A percentile compares a stretch with the other conserved stretches of the same genome.
Evolutionary conservation across 2,888 invertebrate species (phyloP).

Genomic region (Drosophila buzzatii): DNA sequence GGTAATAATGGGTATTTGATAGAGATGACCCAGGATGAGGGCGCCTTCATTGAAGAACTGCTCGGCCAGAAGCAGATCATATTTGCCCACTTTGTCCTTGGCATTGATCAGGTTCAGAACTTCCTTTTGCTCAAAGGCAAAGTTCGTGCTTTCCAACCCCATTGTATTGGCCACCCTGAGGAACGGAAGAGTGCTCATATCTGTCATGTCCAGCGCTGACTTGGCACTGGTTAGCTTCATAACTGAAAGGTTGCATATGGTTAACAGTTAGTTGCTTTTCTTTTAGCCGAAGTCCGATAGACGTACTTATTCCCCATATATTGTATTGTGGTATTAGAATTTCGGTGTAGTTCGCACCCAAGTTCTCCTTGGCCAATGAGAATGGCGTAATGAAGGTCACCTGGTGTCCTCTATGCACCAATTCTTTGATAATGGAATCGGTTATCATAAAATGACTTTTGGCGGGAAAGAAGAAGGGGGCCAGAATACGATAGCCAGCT

Average conservation of each 20-base stretch:
- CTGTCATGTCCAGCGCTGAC: constrained; percentile 66
- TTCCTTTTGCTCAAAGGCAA: constrained; percentile 73
- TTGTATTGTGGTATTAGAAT: constrained; percentile 70
- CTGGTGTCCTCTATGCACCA: constrained; percentile 85
- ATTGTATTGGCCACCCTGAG: constrained; percentile 52
- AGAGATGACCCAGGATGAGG: constrained; percentile 82
- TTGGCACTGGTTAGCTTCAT: constrained; percentile 38
- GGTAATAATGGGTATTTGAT: constrained; percentile 83
- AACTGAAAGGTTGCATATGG: constrained; percentile 44
- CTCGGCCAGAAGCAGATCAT: constrained; percentile 84
- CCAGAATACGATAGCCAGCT: constrained; percentile 83
- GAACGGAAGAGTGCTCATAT: constrained; percentile 33
- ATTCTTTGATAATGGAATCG: constrained; percentile 83
- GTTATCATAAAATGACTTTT: constrained; percentile 86
- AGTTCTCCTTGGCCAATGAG: constrained; percentile 66
- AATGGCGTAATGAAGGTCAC: constrained; percentile 77
- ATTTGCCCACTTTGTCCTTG: constrained; percentile 76
- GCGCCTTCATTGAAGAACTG: constrained; percentile 85
- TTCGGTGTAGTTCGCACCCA: constrained; percentile 75
- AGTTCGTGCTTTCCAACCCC: constrained; percentile 69
- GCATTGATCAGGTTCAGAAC: constrained; percentile 73
- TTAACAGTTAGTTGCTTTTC: background rate
- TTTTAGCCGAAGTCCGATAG: background rate
- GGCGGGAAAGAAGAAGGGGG: constrained; percentile 83
- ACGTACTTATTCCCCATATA: constrained; percentile 68